Evolutionary conservation across 2,113 vertebrate species (phyloP).

Genomic region (Marmota monax): DNA sequence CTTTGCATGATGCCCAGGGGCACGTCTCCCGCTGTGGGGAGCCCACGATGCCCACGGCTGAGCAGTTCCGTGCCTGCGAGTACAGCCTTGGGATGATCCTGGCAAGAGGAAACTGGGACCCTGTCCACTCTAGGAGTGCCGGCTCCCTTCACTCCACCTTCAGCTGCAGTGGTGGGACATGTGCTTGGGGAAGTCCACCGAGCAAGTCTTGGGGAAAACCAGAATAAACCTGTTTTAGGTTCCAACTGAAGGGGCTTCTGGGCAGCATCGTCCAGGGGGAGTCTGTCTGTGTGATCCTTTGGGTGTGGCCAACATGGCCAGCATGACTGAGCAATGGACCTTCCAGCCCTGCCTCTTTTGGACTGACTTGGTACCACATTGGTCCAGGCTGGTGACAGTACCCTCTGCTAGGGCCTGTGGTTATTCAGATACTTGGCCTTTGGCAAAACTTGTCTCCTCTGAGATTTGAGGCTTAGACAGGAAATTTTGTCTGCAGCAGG

Average conservation of each 20-base stretch:
- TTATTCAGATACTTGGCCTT: accelerated
- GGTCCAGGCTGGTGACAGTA: neutral
- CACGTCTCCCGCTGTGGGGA: accelerated
- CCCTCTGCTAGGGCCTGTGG: neutral
- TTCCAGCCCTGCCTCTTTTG: neutral
- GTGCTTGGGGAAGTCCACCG: accelerated
- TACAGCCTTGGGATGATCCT: accelerated
- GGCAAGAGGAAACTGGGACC: neutral
- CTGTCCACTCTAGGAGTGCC: accelerated
- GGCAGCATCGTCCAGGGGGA: neutral
- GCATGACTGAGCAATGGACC: too few relatives aligned
- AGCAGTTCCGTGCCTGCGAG: neutral
- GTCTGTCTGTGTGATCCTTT: neutral
- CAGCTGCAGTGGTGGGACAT: neutral
- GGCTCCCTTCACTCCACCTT: neutral
- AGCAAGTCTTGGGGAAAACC: neutral
- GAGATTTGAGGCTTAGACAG: neutral
- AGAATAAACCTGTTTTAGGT: neutral
- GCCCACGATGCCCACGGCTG: accelerated
- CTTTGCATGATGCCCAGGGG: accelerated
- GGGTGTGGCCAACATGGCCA: neutral
- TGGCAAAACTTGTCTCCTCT: neutral
- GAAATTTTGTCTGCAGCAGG: neutral
- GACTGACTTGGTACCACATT: neutral
- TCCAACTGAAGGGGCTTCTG: neutral